These are phyloP conservation scores for Haplochromis vanheusdeni DNA, from an alignment of 2,113 vertebrate genomes.

Conservation along the genomic window DNA sequence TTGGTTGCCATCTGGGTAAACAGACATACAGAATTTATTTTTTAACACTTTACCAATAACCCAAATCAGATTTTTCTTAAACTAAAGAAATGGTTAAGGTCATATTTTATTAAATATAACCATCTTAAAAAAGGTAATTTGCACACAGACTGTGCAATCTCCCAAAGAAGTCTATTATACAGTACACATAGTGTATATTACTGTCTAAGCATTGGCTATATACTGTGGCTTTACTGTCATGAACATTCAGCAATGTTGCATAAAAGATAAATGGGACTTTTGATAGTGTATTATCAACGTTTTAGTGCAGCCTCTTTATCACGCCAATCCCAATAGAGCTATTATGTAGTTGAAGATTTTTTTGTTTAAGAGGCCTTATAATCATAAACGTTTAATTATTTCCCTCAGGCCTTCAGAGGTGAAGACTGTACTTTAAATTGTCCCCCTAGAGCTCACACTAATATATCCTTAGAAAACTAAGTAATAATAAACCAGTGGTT, in stretches of 20 bases:
- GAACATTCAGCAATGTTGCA: neutral
- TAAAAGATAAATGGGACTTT: neutral
- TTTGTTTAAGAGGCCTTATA: neutral
- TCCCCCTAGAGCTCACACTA: neutral
- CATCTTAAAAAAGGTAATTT: neutral
- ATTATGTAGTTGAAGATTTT: neutral
- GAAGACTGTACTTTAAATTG: neutral
- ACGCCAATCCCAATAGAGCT: neutral
- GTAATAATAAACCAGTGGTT: neutral
- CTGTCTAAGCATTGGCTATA: neutral
- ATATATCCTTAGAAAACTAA: neutral
- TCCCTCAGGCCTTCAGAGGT: neutral
- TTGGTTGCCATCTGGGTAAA: neutral
- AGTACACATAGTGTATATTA: fast-evolving
- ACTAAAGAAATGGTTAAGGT: neutral
- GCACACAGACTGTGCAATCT: neutral
- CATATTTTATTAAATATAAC: neutral
- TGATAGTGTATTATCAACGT: neutral
- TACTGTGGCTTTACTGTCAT: neutral
- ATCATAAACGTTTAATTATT: neutral
- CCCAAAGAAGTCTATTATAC: neutral
- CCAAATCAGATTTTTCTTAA: neutral
- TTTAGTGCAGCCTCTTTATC: neutral
- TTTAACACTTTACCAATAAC: neutral
- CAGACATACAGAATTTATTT: neutral